Evolutionary conservation across 2,888 invertebrate species (phyloP), one percentile per base, ranked within the genome.

Genomic region (Pyrrhosoma nymphula): DNA sequence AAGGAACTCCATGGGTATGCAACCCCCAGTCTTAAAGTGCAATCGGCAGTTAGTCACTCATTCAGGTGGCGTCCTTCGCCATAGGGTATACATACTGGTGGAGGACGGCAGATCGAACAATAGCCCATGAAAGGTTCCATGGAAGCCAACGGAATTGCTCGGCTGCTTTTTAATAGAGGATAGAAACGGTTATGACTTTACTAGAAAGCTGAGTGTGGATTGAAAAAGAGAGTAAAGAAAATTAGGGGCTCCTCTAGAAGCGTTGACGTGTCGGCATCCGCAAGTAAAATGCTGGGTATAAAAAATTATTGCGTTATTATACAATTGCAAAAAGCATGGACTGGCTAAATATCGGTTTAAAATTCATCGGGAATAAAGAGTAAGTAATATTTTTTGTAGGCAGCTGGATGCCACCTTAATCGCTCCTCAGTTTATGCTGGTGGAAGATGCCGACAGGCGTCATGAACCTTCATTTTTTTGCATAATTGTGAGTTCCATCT

Each of bases 161-260:
- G 30, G 82, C 82, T 35, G 1, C 82, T 82, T 82, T 82, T 82
- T 82, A 82, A 82, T 35, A 10, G 82, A 16, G 82, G 35, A 16
- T 82, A 82, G 14, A 82, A 3, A 14, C 82, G 82, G 82, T 82
- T 82, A 82, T 82, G 82, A 82, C 82, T 82, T 35, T 82, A 82
- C 82, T 82, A 35, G 30, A 26, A 82, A 82, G 82, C 16, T 14
- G n/a, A 82, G 82, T 3, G 75, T 1, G 35, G 30, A 82, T 35
- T 23, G 20, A 12, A 69, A 69, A 23, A 69, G 8, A 12, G 26
- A 69, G 26, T n/a, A 20, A 26, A 69, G 69, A 69, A 35, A 82
- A 18, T 35, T 35, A 20, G n/a, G n/a, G 75, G 8, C 75, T 75
- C n/a, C 0, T 69, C 69, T n/a, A 47, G 69, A 6, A 69, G n/a